Percentiles rank a stretch among this genome's conserved stretches.
Evolutionary conservation across 2,797 vertebrate species (phyloP).

Genomic region (Pteropus rufus): DNA sequence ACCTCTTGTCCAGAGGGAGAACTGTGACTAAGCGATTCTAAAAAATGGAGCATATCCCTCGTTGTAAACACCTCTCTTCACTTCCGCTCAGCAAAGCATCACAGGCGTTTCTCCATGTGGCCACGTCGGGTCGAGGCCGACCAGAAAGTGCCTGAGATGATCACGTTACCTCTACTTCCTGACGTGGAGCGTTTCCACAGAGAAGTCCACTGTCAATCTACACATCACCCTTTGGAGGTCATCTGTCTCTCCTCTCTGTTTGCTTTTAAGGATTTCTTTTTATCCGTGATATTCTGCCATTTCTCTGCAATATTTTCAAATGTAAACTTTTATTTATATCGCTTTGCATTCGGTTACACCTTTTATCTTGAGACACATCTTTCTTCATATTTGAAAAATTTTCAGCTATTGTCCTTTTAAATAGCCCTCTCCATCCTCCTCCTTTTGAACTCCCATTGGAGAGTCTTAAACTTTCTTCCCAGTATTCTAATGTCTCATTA

Average conservation of each 20-base stretch:
- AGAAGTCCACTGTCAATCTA: neutral
- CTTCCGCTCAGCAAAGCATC: fast-evolving
- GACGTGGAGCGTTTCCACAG: too few relatives aligned
- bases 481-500: too few relatives aligned
- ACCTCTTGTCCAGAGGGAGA: neutral
- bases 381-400: neutral
- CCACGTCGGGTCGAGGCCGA: fast-evolving
- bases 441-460: neutral
- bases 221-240: neutral
- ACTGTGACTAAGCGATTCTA: neutral
- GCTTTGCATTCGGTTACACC: neutral
- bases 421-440: neutral
- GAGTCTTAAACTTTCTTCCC: neutral
- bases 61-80: neutral
- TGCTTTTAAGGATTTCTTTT: neutral
- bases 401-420: neutral
- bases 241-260: neutral
- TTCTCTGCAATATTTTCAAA: neutral
- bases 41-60: neutral
- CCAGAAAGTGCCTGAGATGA: neutral
- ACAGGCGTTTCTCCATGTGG: neutral
- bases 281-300: fast-evolving
- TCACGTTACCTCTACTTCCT: neutral
- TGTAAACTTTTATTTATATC: too few relatives aligned
- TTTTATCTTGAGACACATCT: neutral